Evolutionary conservation across 2,113 vertebrate species (phyloP).

Genomic region (Cavia aperea): DNA sequence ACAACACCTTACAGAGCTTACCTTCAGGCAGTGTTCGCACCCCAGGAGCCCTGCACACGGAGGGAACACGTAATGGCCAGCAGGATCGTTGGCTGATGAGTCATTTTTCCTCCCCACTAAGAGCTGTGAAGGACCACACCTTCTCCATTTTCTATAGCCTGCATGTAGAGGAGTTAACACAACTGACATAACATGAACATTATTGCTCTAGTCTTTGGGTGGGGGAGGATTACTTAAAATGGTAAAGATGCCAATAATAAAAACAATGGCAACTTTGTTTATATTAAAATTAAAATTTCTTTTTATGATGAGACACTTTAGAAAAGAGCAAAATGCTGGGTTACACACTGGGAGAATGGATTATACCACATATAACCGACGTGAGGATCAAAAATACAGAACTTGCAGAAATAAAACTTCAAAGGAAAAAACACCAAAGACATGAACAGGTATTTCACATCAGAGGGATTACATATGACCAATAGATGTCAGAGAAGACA

Average conservation of each 20-base stretch:
- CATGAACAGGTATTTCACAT: neutral
- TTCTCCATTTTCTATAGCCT: neutral
- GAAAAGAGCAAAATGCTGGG: neutral
- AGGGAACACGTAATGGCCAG: neutral
- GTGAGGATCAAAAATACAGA: neutral
- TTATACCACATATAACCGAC: neutral
- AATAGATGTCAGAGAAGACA: neutral
- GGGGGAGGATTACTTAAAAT: neutral
- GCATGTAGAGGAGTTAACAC: neutral
- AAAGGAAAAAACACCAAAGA: neutral
- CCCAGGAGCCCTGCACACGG: neutral
- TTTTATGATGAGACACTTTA: neutral
- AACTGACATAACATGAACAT: neutral
- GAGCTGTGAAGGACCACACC: neutral
- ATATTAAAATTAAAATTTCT: constrained; percentile 6
- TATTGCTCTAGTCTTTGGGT: neutral
- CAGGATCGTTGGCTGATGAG: neutral
- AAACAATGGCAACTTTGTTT: neutral
- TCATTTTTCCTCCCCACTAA: neutral
- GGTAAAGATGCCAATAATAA: neutral
- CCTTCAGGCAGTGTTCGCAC: neutral
- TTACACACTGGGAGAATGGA: neutral
- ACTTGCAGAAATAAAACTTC: neutral
- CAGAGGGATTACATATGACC: neutral
- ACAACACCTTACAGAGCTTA: neutral